Evolutionary conservation across 1,140 invertebrate genomes (phyloP), one percentile per base, ranked within the genome.

Genomic region (Anoplophora glabripennis): DNA sequence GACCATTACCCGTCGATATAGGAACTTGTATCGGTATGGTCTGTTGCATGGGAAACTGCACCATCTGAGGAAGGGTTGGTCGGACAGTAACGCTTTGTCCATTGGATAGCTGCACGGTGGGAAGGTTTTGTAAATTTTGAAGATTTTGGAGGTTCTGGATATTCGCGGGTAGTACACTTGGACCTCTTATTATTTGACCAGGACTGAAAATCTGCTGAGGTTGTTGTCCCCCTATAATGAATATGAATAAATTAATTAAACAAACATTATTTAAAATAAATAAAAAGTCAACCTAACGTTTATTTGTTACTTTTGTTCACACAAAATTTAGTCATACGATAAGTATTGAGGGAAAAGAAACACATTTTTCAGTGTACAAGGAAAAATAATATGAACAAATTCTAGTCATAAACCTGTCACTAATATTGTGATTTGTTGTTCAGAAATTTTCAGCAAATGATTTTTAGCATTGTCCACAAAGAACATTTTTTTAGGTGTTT

Each of bases 1-100:
- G 93, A 0, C 94, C 94, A 76, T 89, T 90, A 12, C 86, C 85
- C 7, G 90, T 87, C 57, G 91, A 89, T 53, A 97, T 92, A 1
- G 94, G 94, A 38, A 96, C 88, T 78, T 96, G 93, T 11, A 96
- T 90, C 0, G 93, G 92, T 41, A 96, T 90, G 12, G 90, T 89
- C 73, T 92, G 90, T 73, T 90, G 87, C 76, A 93, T 82, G 8
- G 86, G 86, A 65, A 93, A 85, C 72, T 93, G 91, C 4, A 93
- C 74, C 1, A 89, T 77, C 72, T 89, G 87, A 11, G 67, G 70
- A 36, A 72, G 59, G 17, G 63, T 60, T 5, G 68, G 70, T 1
- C 68, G 60, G 3, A 73, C 84, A 56, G 89, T 85, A 14, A 93
- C 84, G 70, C 87, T 90, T 75, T 90, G 88, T n/a, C 87, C 87